These are phyloP conservation scores for Podarcis lilfordi DNA, from an alignment of 2,797 vertebrate species.

Conservation along the genomic window DNA sequence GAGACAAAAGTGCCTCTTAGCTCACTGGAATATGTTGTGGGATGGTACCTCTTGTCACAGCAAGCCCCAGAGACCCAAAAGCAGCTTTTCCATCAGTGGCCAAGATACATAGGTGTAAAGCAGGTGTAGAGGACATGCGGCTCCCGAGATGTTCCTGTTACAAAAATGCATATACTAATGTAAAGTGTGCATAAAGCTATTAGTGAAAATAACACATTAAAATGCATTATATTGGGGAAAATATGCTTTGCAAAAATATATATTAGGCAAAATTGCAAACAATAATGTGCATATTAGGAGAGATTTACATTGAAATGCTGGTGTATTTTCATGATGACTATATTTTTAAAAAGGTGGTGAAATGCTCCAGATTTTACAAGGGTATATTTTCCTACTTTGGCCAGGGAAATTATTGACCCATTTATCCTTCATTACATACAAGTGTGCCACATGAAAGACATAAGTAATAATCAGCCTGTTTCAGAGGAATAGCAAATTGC, in stretches of 20 bases:
- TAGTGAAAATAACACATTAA: too few relatives aligned
- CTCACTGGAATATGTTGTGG: background rate
- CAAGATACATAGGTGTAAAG: background rate
- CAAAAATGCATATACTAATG: too few relatives aligned
- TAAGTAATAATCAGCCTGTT: conserved; percentile 32
- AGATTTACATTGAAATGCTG: too few relatives aligned
- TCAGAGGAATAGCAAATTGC: conserved; percentile 25
- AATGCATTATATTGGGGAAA: too few relatives aligned
- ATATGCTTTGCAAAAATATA: too few relatives aligned
- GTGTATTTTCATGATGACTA: too few relatives aligned
- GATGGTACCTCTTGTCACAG: background rate
- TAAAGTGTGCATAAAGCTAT: too few relatives aligned
- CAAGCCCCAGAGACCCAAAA: background rate
- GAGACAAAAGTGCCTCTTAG: conserved; percentile 14
- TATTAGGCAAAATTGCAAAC: too few relatives aligned
- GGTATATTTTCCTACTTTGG: background rate
- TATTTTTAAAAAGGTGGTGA: background rate
- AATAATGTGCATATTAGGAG: too few relatives aligned
- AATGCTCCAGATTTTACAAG: background rate
- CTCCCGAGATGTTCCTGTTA: too few relatives aligned
- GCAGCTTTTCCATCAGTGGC: background rate
- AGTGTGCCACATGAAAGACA: background rate
- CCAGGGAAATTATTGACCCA: background rate
- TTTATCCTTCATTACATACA: background rate
- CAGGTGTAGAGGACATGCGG: too few relatives aligned